Base-by-base conservation (phyloP, 1,140 invertebrate genomes). In the Drosophila sproati region DNA sequence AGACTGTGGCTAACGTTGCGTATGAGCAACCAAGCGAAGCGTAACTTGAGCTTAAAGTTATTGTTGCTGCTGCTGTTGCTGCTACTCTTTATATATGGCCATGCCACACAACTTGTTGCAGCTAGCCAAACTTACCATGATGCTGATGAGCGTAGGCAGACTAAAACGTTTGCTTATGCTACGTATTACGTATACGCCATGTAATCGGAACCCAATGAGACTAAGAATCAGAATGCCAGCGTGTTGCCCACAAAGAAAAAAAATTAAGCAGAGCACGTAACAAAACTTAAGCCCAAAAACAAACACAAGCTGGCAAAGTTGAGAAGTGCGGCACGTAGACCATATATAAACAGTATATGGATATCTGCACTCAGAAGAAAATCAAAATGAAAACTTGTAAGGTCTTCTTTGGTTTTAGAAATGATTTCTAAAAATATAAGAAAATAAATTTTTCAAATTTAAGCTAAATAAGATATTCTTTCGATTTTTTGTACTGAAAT, bases 261-360 rank as follows among this genome's bases (percentile, higher is more conserved):
- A 82, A 87, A 87, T 82, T 87, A 88, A 67, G 79, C 83, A 74
- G 47, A 48, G 83, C 83, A 87, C 83, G 83, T 87, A 88, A 67
- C 63, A 55, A 67, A 87, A 87, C 76, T 82, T 79, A 62, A 82
- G 75, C 43, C 63, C 39, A 63, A 70, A 55, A 43, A 57, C 67
- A 73, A 45, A 64, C 59, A 70, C 64, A 62, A 51, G 47, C 56
- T 55, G 41, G 35, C 47, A 43, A 41, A 45, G 6, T 7, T 34
- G 41, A 51, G 0, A 55, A 28, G 41, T 51, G 45, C 43, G 57
- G 63, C 73, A 76, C 57, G 73, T 62, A 67, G 37, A 43, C 29
- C 45, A 43, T 59, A 77, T 69, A 79, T 73, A 77, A 73, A 77
- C 69, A 77, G 39, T 61, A 68, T 71, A 67, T 77, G 61, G 69